Evolutionary conservation across 2,797 vertebrate species (phyloP).

Genomic region (Sebastolobus altivelis): DNA sequence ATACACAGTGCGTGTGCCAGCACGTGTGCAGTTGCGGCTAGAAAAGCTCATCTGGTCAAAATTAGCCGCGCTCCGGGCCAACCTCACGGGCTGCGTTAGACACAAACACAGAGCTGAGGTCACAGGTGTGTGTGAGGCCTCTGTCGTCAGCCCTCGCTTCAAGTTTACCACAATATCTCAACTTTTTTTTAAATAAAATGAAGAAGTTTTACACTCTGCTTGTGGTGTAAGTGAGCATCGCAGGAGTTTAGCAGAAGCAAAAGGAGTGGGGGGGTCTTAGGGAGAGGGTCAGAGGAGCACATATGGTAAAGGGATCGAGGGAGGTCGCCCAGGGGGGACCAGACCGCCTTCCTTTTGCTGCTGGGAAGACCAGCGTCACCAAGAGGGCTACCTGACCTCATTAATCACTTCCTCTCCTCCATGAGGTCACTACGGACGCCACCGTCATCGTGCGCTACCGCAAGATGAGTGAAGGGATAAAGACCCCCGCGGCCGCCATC

Average conservation of each 20-base stretch:
- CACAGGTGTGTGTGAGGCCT: conserved; percentile 67
- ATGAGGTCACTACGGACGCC: conserved; percentile 78
- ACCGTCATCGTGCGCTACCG: conserved; percentile 53
- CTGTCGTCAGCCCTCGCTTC: conserved; percentile 37
- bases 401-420: conserved; percentile 85
- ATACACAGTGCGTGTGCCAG: conserved; percentile 60
- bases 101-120: conserved; percentile 58
- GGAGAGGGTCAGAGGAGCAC: conserved; percentile 79
- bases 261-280: conserved; percentile 11
- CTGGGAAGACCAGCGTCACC: conserved; percentile 78
- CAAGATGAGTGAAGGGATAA: conserved; percentile 67
- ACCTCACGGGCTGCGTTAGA: conserved; percentile 35
- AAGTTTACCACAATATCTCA: conserved; percentile 46
- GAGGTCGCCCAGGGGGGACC: conserved; percentile 69
- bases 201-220: conserved; percentile 56
- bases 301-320: conserved; percentile 83
- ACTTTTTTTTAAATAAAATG: conserved; percentile 42
- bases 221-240: conserved; percentile 58
- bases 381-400: conserved; percentile 81
- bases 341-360: conserved; percentile 71
- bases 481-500: conserved; percentile 29
- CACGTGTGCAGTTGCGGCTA: conserved; percentile 53
- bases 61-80: conserved; percentile 60
- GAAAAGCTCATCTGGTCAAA: conserved; percentile 73
- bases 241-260: conserved; percentile 53